Evolutionary conservation across 1,140 invertebrate genomes (phyloP).

Genomic region (Diabrotica undecimpunctata): DNA sequence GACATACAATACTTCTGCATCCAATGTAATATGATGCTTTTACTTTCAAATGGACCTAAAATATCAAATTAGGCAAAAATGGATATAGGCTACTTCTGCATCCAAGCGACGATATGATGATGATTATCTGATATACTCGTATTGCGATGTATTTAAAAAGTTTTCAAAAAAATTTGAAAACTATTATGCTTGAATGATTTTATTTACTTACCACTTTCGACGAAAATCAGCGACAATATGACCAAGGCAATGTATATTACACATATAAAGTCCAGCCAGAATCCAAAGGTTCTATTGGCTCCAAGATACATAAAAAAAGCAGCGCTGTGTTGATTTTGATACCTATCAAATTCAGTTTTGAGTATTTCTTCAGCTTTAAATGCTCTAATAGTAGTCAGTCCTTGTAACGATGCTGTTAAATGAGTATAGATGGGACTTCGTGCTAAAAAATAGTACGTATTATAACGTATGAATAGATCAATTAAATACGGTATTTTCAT

Average conservation of each 20-base stretch:
- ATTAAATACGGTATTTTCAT: not conserved
- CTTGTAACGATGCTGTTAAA: constrained; percentile 80
- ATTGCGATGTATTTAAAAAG: too few species aligned
- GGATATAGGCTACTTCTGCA: too few species aligned
- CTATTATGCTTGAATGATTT: too few species aligned
- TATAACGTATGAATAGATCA: not conserved
- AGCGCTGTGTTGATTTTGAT: constrained; percentile 25
- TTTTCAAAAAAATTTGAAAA: too few species aligned
- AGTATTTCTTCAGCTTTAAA: constrained; percentile 68
- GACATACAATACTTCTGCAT: too few species aligned
- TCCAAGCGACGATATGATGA: too few species aligned
- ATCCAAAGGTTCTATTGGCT: constrained; percentile 16
- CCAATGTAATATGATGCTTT: too few species aligned
- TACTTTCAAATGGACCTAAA: too few species aligned
- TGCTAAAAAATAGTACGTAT: constrained; percentile 47
- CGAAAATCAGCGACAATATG: constrained; percentile 46
- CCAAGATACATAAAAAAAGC: constrained; percentile 19
- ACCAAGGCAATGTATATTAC: constrained; percentile 51
- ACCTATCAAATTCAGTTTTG: constrained; percentile 43
- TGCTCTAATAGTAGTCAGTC: constrained; percentile 83
- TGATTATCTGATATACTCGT: too few species aligned
- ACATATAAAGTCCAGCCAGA: constrained; percentile 23
- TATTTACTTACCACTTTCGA: constrained; percentile 17
- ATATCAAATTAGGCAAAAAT: too few species aligned
- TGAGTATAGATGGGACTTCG: constrained; percentile 82